Percentiles rank a stretch among this genome's conserved stretches.
Conservation (phyloP, 2,113 vertebrate genomes). For the Barbus barbus region DNA sequence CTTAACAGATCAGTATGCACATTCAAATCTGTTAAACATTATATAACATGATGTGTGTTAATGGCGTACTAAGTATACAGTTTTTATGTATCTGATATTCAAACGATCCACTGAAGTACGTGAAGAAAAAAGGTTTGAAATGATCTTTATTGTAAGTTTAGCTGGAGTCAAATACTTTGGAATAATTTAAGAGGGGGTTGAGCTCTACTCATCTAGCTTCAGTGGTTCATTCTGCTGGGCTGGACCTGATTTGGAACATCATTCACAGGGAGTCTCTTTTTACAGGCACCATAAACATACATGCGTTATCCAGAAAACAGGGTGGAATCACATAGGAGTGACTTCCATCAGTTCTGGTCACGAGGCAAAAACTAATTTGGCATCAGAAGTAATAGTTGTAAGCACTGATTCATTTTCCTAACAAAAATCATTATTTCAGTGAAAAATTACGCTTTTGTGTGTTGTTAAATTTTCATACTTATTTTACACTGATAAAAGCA, state of each 20-base stretch:
- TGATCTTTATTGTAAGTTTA: not conserved
- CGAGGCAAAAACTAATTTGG: slow-evolving; percentile 9
- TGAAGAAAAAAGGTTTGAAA: not conserved
- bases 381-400: not conserved
- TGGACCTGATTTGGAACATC: not conserved
- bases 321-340: slow-evolving; percentile 40
- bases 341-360: slow-evolving; percentile 23
- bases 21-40: not conserved
- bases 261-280: slow-evolving; percentile 28
- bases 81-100: not conserved
- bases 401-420: not conserved
- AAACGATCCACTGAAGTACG: not conserved
- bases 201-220: not conserved
- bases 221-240: slow-evolving; percentile 3
- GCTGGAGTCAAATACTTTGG: not conserved
- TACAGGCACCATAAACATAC: slow-evolving; percentile 48
- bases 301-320: slow-evolving; percentile 32
- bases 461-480: too few species aligned
- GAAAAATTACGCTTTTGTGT: not conserved
- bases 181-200: not conserved
- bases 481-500: not conserved
- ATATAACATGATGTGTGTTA: not conserved
- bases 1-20: not conserved
- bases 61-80: not conserved
- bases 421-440: not conserved